Evolutionary conservation across 1,140 invertebrate species (phyloP), one percentile per base, ranked within the genome.

Genomic region (Lordiphosa stackelbergi): DNA sequence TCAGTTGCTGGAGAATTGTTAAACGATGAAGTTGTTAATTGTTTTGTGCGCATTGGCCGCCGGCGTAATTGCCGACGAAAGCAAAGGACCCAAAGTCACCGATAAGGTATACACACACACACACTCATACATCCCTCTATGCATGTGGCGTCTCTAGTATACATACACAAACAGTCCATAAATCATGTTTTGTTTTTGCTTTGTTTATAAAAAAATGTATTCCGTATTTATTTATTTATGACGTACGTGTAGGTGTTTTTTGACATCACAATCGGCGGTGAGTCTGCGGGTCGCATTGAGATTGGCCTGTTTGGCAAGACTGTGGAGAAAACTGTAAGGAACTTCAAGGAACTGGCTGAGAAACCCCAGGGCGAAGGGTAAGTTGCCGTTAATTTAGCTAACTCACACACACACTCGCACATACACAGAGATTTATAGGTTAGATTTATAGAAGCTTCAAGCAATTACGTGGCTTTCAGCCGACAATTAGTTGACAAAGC

Each of bases 241-340:
- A 42, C 36, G 51, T 51, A 58, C 69, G 75, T 86, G 75, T 86
- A 99, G 96, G 97, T 99, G 34, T 96, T 90, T 89, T 99, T 99
- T 90, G 95, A 98, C 71, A 95, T 99, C 8, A 91, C 90, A 69
- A 94, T 98, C 84, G 98, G 96, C 9, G 95, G 91, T 41, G 91
- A 95, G 74, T 57, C 89, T 12, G 89, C 89, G 31, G 97, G 96
- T 43, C 90, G 93, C 43, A 91, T 99, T 74, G 95, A 94, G 56
- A 97, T 99, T 88, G 98, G 98, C 35, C 90, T 99, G 0, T 95
- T 94, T 87, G 98, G 98, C 16, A 96, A 96, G 87, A 98, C 96
- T 48, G 98, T 99, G 0, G 97, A 97, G 9, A 98, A 95, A 88
- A 99, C 98, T 4, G 95, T 91, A 0, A 89, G 94, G 64, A 99